A percentile compares a stretch with the other conserved stretches of the same genome.
Evolutionary conservation across 2,797 vertebrate genomes (phyloP).

Genomic region (Aplochiton taeniatus): DNA sequence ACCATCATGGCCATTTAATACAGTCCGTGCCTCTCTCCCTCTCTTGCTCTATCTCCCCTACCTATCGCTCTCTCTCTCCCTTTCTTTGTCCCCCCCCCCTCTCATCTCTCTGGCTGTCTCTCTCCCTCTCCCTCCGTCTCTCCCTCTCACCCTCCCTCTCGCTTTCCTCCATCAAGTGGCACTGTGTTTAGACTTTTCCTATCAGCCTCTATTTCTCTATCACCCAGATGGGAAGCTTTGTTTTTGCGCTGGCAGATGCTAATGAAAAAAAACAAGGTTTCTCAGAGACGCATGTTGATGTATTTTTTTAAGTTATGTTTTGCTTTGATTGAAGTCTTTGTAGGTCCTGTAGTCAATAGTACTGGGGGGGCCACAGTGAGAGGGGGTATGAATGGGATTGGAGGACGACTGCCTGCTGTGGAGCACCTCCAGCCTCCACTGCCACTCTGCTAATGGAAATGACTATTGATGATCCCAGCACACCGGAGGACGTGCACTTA

Average conservation of each 20-base stretch:
- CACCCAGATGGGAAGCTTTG: background rate
- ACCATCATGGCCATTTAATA: constrained; percentile 52
- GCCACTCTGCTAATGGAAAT: constrained; percentile 47
- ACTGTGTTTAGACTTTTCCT: constrained; percentile 15
- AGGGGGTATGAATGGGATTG: constrained; percentile 6
- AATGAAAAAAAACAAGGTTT: constrained; percentile 39
- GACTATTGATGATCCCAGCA: constrained; percentile 47
- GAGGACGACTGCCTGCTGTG: background rate
- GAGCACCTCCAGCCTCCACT: constrained; percentile 24
- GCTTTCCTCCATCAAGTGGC: constrained; percentile 26
- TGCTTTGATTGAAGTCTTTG: too few species aligned
- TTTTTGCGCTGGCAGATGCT: background rate
- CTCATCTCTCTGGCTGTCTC: constrained; percentile 3
- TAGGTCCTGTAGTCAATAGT: too few species aligned
- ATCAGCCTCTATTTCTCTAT: constrained; percentile 23
- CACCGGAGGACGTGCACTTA: constrained; percentile 25
- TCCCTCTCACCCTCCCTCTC: background rate
- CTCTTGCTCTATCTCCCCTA: constrained; percentile 12
- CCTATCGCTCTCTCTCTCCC: constrained; percentile 18
- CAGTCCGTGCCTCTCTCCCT: constrained; percentile 7
- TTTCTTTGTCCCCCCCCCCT: constrained; percentile 7
- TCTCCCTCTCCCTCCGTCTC: constrained; percentile 6
- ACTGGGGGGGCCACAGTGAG: constrained; percentile 34
- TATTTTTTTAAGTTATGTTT: too few species aligned
- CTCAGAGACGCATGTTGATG: background rate